These are phyloP conservation scores for Protonemura montana DNA, from an alignment of 2,888 invertebrate genomes.

Conservation along the genomic window DNA sequence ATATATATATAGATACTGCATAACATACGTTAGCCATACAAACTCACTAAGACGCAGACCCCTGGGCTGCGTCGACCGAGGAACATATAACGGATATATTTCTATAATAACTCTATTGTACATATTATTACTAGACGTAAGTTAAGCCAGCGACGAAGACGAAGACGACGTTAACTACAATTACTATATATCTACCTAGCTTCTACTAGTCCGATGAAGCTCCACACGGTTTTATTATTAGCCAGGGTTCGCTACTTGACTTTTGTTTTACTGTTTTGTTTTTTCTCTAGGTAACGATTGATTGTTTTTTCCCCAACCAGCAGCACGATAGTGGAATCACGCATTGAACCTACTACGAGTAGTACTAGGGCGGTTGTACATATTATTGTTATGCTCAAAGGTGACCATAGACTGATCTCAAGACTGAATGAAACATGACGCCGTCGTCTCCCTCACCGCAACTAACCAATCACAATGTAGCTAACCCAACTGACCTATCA, in stretches of 20 bases:
- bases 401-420: conserved; percentile 48
- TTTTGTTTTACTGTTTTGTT: not conserved
- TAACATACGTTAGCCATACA: not conserved
- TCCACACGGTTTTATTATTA: not conserved
- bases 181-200: not conserved
- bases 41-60: not conserved
- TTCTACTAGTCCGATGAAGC: not conserved
- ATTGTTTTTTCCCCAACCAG: not conserved
- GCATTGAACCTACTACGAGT: not conserved
- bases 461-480: not conserved
- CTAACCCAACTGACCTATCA: not conserved
- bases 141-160: not conserved
- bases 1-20: not conserved
- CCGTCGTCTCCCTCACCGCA: not conserved
- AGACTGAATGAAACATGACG: conserved; percentile 44
- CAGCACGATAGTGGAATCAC: not conserved
- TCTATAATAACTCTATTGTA: conserved; percentile 14
- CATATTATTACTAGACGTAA: not conserved
- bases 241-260: not conserved
- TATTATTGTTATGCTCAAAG: conserved; percentile 46
- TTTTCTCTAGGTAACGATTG: not conserved
- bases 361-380: conserved; percentile 45
- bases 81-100: conserved; percentile 9
- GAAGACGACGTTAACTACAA: not conserved
- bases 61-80: not conserved